Base-by-base conservation (phyloP, 2,113 vertebrate genomes). In the Channa maculata region DNA sequence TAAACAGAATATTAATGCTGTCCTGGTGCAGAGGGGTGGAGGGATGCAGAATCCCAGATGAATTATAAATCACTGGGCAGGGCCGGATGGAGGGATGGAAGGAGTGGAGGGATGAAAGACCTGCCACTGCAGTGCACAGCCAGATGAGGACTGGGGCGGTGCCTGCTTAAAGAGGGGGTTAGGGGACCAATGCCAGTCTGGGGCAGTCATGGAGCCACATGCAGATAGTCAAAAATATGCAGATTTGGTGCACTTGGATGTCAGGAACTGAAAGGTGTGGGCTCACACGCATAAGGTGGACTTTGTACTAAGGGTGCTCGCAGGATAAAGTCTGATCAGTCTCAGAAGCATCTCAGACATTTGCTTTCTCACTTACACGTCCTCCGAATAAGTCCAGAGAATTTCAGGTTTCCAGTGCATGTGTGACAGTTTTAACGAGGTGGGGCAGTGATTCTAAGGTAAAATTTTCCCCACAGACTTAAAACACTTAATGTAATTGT, bases 61-160 rank as follows among this genome's bases (percentile, higher is more conserved):
- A 94, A 95, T 95, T 92, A 94, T 94, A 94, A 90, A 94, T 94
- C 88, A 93, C 80, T 92, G 90, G 91, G 90, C 87, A 87, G 89
- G 88, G 86, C 83, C 74, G 81, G 90, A 90, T 90, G 78, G 79
- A 88, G 82, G 79, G 84, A 88, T 86, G 75, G 81, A 77, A 65
- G 71, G 79, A 87, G 24, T 86, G 79, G 65, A 77, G 69, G 75
- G 87, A 90, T 88, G 83, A 90, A 92, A 91, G 88, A 69, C 84
- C 85, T 73, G 83, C 83, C 86, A 82, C 87, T 92, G 91, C 87
- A 80, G 77, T 69, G 87, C 83, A 77, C 62, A 81, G 54, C 71
- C 83, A 87, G 83, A 78, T 83, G 82, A 90, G 83, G 75, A 69
- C 75, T 79, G 79, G 89, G 84, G 84, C 81, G 83, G 87, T 84